Conservation (phyloP, 2,113 vertebrate species). For the Oncorhynchus masou region DNA sequence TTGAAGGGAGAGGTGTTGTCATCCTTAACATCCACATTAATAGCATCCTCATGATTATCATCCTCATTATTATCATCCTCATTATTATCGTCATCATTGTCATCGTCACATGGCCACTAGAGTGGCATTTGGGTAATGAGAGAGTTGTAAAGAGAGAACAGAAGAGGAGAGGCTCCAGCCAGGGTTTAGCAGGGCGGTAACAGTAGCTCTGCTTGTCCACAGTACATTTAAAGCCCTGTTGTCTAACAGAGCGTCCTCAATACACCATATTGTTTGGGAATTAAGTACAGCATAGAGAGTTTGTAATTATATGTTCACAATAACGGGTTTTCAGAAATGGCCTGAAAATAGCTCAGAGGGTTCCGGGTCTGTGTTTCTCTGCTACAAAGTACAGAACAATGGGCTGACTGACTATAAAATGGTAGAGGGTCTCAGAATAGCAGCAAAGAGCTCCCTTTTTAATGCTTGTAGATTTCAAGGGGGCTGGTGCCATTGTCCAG, state of each 20-base stretch:
- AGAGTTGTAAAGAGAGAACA: not conserved
- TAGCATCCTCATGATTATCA: no score
- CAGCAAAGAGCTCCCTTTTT: slow-evolving; percentile 61
- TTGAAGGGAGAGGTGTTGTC: not conserved
- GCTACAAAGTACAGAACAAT: slow-evolving; percentile 62
- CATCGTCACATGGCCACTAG: not conserved
- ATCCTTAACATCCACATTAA: not conserved
- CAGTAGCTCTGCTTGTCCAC: slow-evolving; percentile 26
- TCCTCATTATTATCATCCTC: not conserved
- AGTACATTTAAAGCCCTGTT: slow-evolving; percentile 55
- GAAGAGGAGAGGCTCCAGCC: not conserved
- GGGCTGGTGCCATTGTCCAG: slow-evolving; percentile 64
- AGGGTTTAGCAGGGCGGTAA: not conserved
- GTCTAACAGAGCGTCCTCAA: slow-evolving; percentile 61
- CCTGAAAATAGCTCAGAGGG: slow-evolving; percentile 75
- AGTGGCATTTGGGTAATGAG: not conserved
- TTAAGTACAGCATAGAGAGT: slow-evolving; percentile 74
- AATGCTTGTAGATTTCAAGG: slow-evolving; percentile 66
- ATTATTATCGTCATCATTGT: not conserved
- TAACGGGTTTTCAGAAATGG: slow-evolving; percentile 71
- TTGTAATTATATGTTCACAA: slow-evolving; percentile 79
- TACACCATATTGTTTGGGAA: slow-evolving; percentile 81
- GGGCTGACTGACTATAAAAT: slow-evolving; percentile 71
- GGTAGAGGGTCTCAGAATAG: slow-evolving; percentile 69
- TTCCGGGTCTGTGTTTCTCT: slow-evolving; percentile 72